Evolutionary conservation across 2,888 invertebrate genomes (phyloP), one percentile per base, ranked within the genome.

Genomic region (Polymixis lichenea): DNA sequence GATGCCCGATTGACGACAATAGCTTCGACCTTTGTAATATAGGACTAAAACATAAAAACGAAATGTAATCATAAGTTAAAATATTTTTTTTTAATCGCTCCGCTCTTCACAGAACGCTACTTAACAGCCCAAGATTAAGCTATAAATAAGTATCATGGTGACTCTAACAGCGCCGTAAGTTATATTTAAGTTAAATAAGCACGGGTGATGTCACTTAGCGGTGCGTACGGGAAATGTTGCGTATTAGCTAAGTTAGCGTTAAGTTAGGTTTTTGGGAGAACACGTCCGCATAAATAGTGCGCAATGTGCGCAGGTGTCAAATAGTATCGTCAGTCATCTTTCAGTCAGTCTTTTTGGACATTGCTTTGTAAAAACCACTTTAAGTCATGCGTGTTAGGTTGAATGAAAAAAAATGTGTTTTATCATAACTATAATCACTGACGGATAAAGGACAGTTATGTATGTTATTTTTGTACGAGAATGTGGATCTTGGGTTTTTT

Each of bases 121-220:
- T 22, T 64, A 28, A 72, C 67, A 77, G 61, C 56, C 53, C 55
- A 72, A 87, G 90, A 91, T 91, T 90, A 89, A 89, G 91, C 88
- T 87, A 90, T 91, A 91, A 90, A 90, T 91, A 91, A 87, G 84
- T 84, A 86, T 85, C 85, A 86, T 77, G 75, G 76, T 86, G 87
- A 78, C 90, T 80, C 86, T 92, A 91, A 92, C 90, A 89, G 89
- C 87, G 82, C 71, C 78, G 75, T 90, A 90, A 88, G 85, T 91
- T 91, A 91, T 90, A 87, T 80, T 86, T 85, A 88, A 82, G 82
- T 84, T 62, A 80, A 81, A 83, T 86, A 86, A 86, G 77, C 65
- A 43, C 46, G 11, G 60, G 73, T 70, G 75, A 72, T 75, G 84
- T 84, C 82, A 84, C 77, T 85, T 78, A 80, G 71, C 5, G n/a